phyloP scores from a whole-genome alignment of 2,797 vertebrate genomes.

The Zenarchopterus dispar region DNA sequence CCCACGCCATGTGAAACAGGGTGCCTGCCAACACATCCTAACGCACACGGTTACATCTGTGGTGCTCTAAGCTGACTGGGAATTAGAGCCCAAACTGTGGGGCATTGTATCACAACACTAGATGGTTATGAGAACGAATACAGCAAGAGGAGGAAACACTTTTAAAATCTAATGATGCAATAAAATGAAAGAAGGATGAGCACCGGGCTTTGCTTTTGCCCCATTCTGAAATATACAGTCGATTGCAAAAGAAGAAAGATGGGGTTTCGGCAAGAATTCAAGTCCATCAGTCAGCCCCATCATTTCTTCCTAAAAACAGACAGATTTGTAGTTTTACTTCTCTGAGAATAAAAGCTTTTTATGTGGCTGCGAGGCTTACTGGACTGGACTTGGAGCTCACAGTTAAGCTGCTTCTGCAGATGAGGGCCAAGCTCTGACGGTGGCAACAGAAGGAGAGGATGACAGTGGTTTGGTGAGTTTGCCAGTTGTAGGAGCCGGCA shows the following conservation, averaged over 20 bases:
- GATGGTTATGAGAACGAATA: conserved; percentile 62
- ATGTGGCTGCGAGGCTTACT: conserved; percentile 29
- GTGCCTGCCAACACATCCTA: conserved; percentile 63
- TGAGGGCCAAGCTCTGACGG: conserved; percentile 41
- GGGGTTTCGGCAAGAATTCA: neutral
- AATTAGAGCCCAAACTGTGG: conserved; percentile 63
- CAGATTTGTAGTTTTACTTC: conserved; percentile 9
- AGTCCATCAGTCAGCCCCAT: neutral
- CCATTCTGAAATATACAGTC: neutral
- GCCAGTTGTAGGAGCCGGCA: conserved; percentile 71
- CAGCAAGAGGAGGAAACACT: conserved; percentile 36
- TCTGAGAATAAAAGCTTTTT: conserved; percentile 12
- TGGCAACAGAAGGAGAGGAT: conserved; percentile 57
- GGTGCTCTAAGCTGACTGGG: conserved; percentile 51
- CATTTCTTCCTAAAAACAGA: conserved; percentile 3
- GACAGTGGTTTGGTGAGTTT: conserved; percentile 72
- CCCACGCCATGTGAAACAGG: conserved; percentile 65
- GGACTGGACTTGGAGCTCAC: conserved; percentile 33
- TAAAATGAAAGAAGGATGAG: conserved; percentile 14
- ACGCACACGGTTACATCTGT: conserved; percentile 65
- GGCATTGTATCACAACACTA: conserved; percentile 65
- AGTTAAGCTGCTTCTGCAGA: conserved; percentile 40
- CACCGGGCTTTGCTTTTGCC: neutral
- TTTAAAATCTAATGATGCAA: conserved; percentile 40
- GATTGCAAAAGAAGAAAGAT: neutral